Base-by-base conservation (phyloP, 2,113 vertebrate genomes). In the Heliornis fulica region DNA sequence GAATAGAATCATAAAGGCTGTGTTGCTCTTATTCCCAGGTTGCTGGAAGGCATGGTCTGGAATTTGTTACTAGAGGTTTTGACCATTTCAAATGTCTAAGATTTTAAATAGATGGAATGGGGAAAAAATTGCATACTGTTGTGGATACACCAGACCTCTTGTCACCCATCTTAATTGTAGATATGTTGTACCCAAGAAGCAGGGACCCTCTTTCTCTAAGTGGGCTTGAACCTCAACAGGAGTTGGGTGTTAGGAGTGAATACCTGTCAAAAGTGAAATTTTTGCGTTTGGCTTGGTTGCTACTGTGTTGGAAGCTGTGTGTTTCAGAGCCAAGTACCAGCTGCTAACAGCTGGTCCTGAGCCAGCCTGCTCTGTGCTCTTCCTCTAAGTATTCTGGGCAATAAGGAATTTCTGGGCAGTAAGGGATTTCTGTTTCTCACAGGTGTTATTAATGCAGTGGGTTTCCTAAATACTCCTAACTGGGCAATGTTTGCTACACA, bases 201-300 rank as follows among this genome's bases (percentile, higher is more conserved):
- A 68, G 51, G 41, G 34, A 74, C 28, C 13, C n/a, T n/a, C 34
- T 71, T 71, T 72, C 43, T 75, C 15, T 60, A 25, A 4, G 14
- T 69, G 31, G 29, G n/a, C 45, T 65, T 53, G 64, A 43, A 86
- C 54, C 41, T 59, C 38, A 23, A 0, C 22, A 34, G 78, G 32
- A 59, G 25, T n/a, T 66, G 36, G 11, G 41, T 0, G 0, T 53
- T 64, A 18, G 66, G 25, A 89, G 29, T 0, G 46, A 45, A 26
- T 43, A 31, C 20, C 26, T 60, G 43, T 69, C 48, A 36, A 48
- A n/a, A 83, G 32, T 5, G 26, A 41, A 26, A 17, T 32, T 83
- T n/a, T 64, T 83, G n/a, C 25, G 31, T 71, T 78, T 43, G 51
- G 17, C 50, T 93, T 12, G 18, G 4, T 50, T 88, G 41, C 56